Conservation (phyloP, 2,888 invertebrate species). For the Tenthredo distinguenda region DNA sequence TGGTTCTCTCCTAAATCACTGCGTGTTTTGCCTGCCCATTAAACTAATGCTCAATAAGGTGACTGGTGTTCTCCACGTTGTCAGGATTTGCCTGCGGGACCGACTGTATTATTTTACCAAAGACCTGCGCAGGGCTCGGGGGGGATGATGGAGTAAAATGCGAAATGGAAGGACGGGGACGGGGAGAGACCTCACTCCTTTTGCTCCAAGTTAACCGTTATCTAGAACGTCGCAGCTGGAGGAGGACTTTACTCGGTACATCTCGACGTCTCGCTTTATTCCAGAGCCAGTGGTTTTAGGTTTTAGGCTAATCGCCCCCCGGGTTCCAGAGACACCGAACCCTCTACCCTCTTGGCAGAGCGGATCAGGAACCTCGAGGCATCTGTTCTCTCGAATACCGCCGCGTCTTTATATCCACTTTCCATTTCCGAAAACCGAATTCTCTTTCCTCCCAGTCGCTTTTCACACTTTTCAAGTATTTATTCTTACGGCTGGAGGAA, state of each 20-base stretch:
- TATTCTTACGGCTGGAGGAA: not conserved
- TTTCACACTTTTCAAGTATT: too few relatives aligned
- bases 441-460: not conserved
- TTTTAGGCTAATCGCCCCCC: conserved; percentile 38
- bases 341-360: not conserved
- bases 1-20: conserved; percentile 57
- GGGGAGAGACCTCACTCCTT: not conserved
- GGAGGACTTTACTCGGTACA: conserved; percentile 31
- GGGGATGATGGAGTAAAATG: not conserved
- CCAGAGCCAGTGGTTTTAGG: conserved; percentile 38
- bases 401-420: not conserved
- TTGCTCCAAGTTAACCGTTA: conserved; percentile 24
- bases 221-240: conserved; percentile 43
- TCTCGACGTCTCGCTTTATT: conserved; percentile 4
- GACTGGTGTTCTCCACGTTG: conserved; percentile 54
- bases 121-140: not conserved
- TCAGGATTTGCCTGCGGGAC: conserved; percentile 27
- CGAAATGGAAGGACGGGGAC: not conserved
- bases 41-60: conserved; percentile 61
- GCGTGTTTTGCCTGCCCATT: conserved; percentile 59
- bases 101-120: conserved; percentile 37
- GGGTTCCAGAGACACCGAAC: not conserved
- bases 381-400: not conserved
- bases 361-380: not conserved
- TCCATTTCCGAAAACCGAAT: not conserved